Base-by-base conservation (phyloP, 64 coral and sea anemone species). In the Actinia tenebrosa region DNA sequence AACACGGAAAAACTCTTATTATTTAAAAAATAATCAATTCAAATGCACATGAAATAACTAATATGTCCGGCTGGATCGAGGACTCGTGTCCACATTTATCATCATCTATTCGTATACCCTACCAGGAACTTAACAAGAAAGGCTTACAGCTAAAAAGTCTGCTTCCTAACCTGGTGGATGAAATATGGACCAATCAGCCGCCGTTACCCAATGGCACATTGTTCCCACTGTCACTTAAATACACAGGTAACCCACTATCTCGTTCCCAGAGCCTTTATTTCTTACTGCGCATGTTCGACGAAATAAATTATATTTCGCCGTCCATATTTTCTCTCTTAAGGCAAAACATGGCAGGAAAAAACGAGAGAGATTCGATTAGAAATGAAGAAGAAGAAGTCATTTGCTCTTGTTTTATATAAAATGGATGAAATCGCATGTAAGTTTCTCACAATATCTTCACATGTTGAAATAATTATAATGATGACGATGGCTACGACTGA, bases 381-480 rank as follows among this genome's bases (percentile, higher is more conserved):
- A 64, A 90, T 98, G 87, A 92, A 82, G 44, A 37, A 79, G 22
- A 89, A 94, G 46, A 78, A 92, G 5, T 88, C 96, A 8, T 77
- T 86, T 30, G 93, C 88, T 5, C 84, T 91, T 16, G 63, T 95
- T 16, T 88, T 98, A 27, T 87, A 94, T 58, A 87, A 87, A 75
- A 88, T 98, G 27, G 96, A 98, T 63, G 96, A 98, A 50, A 86
- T 95, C 19, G 96, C 96, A 44, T 98, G 96, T 98, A 92, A 91
- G 96, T 92, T 75, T 10, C 9, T 8, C 27, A 66, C 22, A 66
- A 8, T 66, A n/a, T 6, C 1, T 5, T 66, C 2, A 3, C 15
- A 5, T n/a, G 16, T 4, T 61, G 18, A 61, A 61, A 3, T 15
- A 2, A 15, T 3, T 5, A 8, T 50, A 50, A 50, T 50, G 47